A percentile compares a stretch with the other conserved stretches of the same genome.
Conservation (phyloP, 1,140 invertebrate species). For the Megalopta genalis region DNA sequence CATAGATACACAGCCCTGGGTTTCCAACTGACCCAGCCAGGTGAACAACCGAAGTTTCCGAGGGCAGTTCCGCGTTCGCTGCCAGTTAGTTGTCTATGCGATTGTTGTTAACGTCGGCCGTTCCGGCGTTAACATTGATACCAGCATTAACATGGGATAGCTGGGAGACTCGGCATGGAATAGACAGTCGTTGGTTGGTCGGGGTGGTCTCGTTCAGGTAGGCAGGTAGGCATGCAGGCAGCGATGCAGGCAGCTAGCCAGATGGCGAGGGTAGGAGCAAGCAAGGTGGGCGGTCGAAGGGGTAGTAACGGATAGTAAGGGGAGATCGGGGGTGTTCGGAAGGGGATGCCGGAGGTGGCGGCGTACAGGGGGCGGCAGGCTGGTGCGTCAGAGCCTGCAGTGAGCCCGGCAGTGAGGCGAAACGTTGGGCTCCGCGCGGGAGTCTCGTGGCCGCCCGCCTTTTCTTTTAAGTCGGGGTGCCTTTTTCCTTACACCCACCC, state of each 20-base stretch:
- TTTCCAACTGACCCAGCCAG: too few species aligned
- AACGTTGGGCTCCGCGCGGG: slow-evolving; percentile 77
- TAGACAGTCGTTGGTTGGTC: too few species aligned
- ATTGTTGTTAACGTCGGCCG: too few species aligned
- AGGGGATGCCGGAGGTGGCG: slow-evolving; percentile 45
- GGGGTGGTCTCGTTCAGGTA: too few species aligned
- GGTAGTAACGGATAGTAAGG: slow-evolving; percentile 61
- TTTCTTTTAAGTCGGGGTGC: slow-evolving; percentile 63
- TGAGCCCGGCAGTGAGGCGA: slow-evolving; percentile 78
- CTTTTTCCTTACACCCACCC: slow-evolving; percentile 56
- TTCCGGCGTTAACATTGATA: too few species aligned
- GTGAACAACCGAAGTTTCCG: too few species aligned
- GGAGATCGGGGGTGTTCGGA: slow-evolving; percentile 60
- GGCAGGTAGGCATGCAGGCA: slow-evolving; percentile 39
- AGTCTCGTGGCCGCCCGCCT: slow-evolving; percentile 74
- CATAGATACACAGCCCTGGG: too few species aligned
- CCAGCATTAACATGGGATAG: too few species aligned
- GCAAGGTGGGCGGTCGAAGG: slow-evolving; percentile 54
- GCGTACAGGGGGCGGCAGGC: slow-evolving; percentile 70
- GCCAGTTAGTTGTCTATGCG: too few species aligned
- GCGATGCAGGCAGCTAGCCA: slow-evolving; percentile 34
- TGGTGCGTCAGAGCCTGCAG: slow-evolving; percentile 78
- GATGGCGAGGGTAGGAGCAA: slow-evolving; percentile 44
- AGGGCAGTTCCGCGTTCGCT: too few species aligned
- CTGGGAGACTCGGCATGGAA: too few species aligned